Evolutionary conservation across 1,140 invertebrate species (phyloP), one percentile per base, ranked within the genome.

Genomic region (Papilio polytes): DNA sequence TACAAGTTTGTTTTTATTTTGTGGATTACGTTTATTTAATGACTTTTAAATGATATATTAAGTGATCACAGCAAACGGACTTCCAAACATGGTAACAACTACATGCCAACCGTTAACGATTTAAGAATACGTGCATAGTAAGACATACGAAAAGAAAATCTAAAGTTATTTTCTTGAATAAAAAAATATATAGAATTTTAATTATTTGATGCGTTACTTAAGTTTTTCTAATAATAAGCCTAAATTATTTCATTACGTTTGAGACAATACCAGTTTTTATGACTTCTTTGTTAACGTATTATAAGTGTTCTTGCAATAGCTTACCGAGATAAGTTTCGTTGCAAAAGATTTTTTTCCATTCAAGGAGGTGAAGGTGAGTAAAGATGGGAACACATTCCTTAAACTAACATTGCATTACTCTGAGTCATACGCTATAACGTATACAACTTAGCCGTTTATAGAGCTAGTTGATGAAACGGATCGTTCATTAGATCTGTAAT

Each of bases 261-360:
- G 2, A 48, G 6, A 10, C 46, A 13, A 13, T 48, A 48, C 3
- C 46, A 3, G 46, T 48, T 48, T 48, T 48, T 48, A 48, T 48
- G 13, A 12, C 10, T 53, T 53, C 51, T 53, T 53, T 53, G 15
- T 53, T 15, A 18, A 53, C 51, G 51, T 53, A 18, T 1, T 15
- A 48, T 48, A 48, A 48, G 46, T 15, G 46, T 56, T 9, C 53
- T 56, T 56, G n/a, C 22, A 74, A 41, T n/a, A 74, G n/a, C 41
- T 41, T 7, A 41, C 7, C 31, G n/a, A 74, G 31, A 74, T n/a
- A 41, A 46, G 10, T 15, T 74, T 46, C 9, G 18, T 20, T 46
- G 46, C 72, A 48, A 74, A 48, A 74, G n/a, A 20, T 74, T 74
- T 74, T 74, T 74, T 74, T 13, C 9, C 18, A 44, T 20, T 44